phyloP scores from a whole-genome alignment of 2,113 vertebrate species.

The Heterocephalus glaber region DNA sequence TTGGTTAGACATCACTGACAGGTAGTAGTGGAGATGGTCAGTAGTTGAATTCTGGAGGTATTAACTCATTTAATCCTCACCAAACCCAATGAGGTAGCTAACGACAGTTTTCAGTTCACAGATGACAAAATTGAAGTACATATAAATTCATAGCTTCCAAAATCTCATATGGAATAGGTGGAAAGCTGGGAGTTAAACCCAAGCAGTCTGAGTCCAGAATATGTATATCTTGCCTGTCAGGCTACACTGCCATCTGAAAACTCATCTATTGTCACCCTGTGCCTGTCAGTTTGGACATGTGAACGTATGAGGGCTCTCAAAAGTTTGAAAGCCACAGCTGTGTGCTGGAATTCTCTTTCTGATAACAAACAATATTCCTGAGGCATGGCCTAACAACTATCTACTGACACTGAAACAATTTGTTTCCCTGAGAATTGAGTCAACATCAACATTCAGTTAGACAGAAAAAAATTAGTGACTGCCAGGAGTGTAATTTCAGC shows the following conservation, averaged over 20 bases:
- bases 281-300: background rate
- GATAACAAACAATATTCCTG: background rate
- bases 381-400: background rate
- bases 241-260: background rate
- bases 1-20: background rate
- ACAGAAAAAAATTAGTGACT: background rate
- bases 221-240: background rate
- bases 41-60: background rate
- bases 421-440: constrained; percentile 28
- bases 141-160: background rate
- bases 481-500: background rate
- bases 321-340: background rate
- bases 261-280: background rate
- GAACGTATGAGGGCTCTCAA: background rate
- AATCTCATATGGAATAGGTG: background rate
- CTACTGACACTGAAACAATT: background rate
- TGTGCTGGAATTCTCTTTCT: constrained; percentile 8
- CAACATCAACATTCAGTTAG: background rate
- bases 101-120: background rate
- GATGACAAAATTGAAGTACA: background rate
- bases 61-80: background rate
- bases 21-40: background rate
- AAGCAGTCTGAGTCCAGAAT: background rate
- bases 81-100: background rate
- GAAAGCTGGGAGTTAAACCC: background rate